Percentiles rank a stretch among this genome's conserved stretches.
Evolutionary conservation across 2,888 invertebrate species (phyloP).

Genomic region (Chloroclystis v-ata): DNA sequence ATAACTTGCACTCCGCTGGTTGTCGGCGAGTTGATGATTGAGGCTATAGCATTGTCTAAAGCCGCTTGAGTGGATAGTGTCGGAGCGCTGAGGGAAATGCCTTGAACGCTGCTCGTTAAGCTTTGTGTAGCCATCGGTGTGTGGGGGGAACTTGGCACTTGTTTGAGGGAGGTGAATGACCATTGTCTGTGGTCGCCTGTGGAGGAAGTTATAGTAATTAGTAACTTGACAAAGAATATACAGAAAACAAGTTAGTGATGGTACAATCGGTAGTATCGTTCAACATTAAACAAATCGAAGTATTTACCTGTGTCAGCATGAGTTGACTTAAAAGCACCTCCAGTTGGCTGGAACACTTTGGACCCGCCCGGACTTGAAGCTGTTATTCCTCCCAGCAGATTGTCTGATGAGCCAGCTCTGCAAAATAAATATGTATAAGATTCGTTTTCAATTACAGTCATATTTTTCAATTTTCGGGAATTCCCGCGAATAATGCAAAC

Average conservation of each 20-base stretch:
- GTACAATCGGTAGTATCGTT: not conserved
- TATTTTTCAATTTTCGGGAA: too few relatives aligned
- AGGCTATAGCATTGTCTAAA: slow-evolving; percentile 65
- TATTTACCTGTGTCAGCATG: slow-evolving; percentile 76
- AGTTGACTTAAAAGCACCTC: slow-evolving; percentile 95
- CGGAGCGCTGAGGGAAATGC: slow-evolving; percentile 59
- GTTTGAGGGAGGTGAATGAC: slow-evolving; percentile 57
- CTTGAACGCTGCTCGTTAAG: slow-evolving; percentile 65
- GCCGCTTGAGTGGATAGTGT: slow-evolving; percentile 57
- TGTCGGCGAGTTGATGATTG: slow-evolving; percentile 64
- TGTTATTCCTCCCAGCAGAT: slow-evolving; percentile 66
- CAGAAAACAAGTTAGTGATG: not conserved
- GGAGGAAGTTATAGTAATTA: not conserved
- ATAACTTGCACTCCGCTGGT: slow-evolving; percentile 59
- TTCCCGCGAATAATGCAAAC: too few relatives aligned
- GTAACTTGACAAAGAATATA: too few relatives aligned
- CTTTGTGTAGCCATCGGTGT: slow-evolving; percentile 48
- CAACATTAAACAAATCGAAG: too few relatives aligned
- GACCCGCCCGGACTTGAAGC: slow-evolving; percentile 87
- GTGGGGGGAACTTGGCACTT: slow-evolving; percentile 50
- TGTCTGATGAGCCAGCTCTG: slow-evolving; percentile 73
- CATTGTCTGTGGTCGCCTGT: slow-evolving; percentile 68
- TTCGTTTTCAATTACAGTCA: not conserved
- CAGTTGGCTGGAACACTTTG: slow-evolving; percentile 94
- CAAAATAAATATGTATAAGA: not conserved